These are phyloP conservation scores for Eristalinus sepulchralis DNA, from an alignment of 2,888 invertebrate species.

Conservation along the genomic window DNA sequence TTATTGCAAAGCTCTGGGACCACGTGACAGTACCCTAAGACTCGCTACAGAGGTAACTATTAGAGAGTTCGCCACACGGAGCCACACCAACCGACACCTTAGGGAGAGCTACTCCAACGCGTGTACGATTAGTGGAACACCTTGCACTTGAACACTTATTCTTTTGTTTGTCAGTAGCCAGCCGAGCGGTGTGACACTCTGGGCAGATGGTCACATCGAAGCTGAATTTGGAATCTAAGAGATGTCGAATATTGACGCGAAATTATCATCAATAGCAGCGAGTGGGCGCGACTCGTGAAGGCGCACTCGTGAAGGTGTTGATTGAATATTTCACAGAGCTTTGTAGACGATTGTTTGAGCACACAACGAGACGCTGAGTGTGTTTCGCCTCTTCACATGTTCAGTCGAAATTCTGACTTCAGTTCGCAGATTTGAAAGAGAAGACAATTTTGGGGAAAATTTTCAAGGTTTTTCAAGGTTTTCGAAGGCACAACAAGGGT, in stretches of 20 bases:
- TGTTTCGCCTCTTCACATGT: no score
- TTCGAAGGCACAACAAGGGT: no score
- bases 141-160: slow-evolving; percentile 7
- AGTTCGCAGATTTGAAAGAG: no score
- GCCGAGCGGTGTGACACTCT: not conserved
- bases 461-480: no score
- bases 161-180: not conserved
- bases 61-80: slow-evolving; percentile 5
- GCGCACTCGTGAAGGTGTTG: slow-evolving; percentile 39
- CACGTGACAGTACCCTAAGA: slow-evolving; percentile 37
- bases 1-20: slow-evolving; percentile 35
- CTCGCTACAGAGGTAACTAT: slow-evolving; percentile 29
- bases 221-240: no score
- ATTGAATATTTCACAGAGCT: slow-evolving; percentile 60
- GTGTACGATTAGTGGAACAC: slow-evolving; percentile 2
- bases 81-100: not conserved
- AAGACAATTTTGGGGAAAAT: no score
- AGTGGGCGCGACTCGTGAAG: not conserved
- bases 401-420: no score
- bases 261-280: not conserved
- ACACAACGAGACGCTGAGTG: not conserved
- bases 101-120: not conserved
- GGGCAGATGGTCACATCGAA: not conserved
- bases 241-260: not conserved
- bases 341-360: slow-evolving; percentile 34